phyloP scores from a whole-genome alignment of 2,797 vertebrate species.

The Alosa sapidissima region DNA sequence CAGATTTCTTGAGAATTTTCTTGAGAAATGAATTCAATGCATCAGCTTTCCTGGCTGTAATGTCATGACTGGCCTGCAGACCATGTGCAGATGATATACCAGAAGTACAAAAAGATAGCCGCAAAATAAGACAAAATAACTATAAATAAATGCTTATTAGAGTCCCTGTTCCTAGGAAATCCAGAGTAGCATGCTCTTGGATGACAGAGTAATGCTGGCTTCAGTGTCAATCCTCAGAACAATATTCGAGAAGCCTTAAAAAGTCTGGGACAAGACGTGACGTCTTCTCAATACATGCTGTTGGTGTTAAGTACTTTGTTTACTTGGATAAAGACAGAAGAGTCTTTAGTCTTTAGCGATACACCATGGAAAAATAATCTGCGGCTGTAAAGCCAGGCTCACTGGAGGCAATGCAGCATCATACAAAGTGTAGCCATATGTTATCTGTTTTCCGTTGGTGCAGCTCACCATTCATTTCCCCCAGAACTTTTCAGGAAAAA shows the following conservation, averaged over 20 bases:
- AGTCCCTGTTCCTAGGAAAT: not conserved
- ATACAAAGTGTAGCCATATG: slow-evolving; percentile 29
- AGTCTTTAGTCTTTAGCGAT: slow-evolving; percentile 4
- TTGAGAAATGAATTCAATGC: not conserved
- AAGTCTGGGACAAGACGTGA: not conserved
- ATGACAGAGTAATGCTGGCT: not conserved
- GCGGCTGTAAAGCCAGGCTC: not conserved
- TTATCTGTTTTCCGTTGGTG: slow-evolving; percentile 24
- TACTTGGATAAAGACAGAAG: slow-evolving; percentile 15
- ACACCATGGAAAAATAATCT: not conserved
- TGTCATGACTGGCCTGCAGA: too few species aligned
- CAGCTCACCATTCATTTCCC: not conserved
- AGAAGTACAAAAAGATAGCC: too few species aligned
- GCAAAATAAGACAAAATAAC: too few species aligned
- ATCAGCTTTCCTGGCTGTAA: too few species aligned
- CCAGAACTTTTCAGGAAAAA: not conserved
- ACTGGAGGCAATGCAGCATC: slow-evolving; percentile 8
- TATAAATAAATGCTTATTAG: not conserved
- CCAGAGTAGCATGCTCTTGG: not conserved
- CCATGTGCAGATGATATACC: too few species aligned
- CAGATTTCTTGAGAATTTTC: not conserved
- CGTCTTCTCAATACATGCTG: not conserved
- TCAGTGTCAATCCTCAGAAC: not conserved
- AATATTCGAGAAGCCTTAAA: not conserved
- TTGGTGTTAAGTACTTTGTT: slow-evolving; percentile 31